phyloP scores from a whole-genome alignment of 1,140 invertebrate species.

The Drosophila simulans region DNA sequence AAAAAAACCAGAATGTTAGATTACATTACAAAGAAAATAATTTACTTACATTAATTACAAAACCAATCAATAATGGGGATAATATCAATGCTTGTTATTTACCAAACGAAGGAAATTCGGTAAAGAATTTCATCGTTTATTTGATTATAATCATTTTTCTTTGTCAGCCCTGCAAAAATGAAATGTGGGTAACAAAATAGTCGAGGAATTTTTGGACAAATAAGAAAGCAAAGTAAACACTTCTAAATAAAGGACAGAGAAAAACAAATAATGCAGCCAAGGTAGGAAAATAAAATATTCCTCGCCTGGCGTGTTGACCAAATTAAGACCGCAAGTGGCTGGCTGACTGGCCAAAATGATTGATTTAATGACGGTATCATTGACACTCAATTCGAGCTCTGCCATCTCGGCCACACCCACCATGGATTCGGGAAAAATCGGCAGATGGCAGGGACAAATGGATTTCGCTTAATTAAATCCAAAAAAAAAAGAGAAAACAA shows the following conservation, averaged over 20 bases:
- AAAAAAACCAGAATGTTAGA: neutral
- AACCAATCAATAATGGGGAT: neutral
- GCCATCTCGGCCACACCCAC: conserved; percentile 29
- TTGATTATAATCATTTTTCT: conserved; percentile 73
- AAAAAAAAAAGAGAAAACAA: neutral
- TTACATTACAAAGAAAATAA: too few relatives aligned
- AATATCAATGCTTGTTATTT: conserved; percentile 31
- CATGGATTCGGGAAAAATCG: conserved; percentile 9
- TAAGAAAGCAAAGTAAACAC: conserved; percentile 40
- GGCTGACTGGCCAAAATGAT: conserved; percentile 57
- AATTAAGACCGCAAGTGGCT: conserved; percentile 62
- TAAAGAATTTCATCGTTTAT: conserved; percentile 42
- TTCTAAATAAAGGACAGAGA: conserved; percentile 37
- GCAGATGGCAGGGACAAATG: conserved; percentile 6
- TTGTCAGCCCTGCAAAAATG: conserved; percentile 40
- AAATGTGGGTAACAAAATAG: conserved; percentile 30
- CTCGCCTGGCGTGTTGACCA: conserved; percentile 40
- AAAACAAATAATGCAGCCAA: conserved; percentile 30
- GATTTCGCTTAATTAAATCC: conserved; percentile 27
- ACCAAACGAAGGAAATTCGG: neutral
- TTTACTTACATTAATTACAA: neutral
- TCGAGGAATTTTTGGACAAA: conserved; percentile 39
- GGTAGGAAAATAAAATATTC: conserved; percentile 35
- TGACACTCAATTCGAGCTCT: conserved; percentile 41
- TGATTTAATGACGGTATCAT: conserved; percentile 73